These are phyloP conservation scores for Epizoanthus stellaris DNA, from an alignment of 92 coral and sea anemone genomes.

Conservation along the genomic window DNA sequence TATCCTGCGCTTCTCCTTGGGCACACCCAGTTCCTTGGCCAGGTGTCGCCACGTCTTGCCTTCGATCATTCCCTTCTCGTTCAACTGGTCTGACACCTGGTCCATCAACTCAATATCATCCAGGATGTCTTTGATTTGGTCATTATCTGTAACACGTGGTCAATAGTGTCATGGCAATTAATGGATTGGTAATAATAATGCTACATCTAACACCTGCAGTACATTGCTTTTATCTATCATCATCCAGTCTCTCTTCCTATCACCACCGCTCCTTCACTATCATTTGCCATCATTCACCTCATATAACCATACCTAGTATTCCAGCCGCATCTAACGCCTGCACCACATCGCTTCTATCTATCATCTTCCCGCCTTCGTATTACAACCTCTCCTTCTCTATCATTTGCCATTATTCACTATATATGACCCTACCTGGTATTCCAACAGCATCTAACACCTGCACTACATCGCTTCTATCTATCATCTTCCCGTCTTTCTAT, in stretches of 20 bases:
- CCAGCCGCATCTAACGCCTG: slow-evolving; percentile 71
- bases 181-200: background rate
- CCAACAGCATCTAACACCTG: slow-evolving; percentile 17
- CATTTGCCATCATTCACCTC: background rate
- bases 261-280: background rate
- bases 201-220: background rate
- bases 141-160: slow-evolving; percentile 56
- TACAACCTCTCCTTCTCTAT: background rate
- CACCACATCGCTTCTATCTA: slow-evolving; percentile 65
- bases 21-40: slow-evolving; percentile 76
- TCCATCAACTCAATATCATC: slow-evolving; percentile 81
- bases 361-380: too few relatives aligned
- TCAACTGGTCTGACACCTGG: slow-evolving; percentile 75
- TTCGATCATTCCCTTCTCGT: slow-evolving; percentile 63
- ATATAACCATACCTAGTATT: slow-evolving; percentile 69
- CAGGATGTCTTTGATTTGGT: slow-evolving; percentile 68
- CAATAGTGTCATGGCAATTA: background rate
- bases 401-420: background rate
- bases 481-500: background rate
- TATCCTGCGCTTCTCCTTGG: slow-evolving; percentile 67
- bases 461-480: background rate
- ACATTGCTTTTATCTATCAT: background rate
- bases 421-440: slow-evolving; percentile 68
- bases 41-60: slow-evolving; percentile 77
- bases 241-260: background rate